phyloP scores from a whole-genome alignment of 2,888 invertebrate genomes.

The Mylabris sibirica region DNA sequence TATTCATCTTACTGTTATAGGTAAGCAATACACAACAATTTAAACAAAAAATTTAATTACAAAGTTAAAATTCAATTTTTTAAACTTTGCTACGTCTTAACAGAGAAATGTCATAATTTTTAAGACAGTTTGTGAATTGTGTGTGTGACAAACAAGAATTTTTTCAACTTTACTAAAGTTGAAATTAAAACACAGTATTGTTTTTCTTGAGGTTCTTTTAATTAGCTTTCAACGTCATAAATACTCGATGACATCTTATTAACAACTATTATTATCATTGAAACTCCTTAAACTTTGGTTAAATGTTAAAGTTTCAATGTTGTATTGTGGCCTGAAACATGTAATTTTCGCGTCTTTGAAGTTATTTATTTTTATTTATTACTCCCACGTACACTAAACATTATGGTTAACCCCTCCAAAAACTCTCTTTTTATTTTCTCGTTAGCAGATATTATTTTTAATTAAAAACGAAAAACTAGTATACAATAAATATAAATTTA shows the following conservation, averaged over 20 bases:
- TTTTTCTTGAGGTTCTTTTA: not conserved
- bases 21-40: conserved; percentile 66
- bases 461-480: not conserved
- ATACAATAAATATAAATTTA: not conserved
- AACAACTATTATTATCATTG: not conserved
- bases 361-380: not conserved
- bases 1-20: conserved; percentile 88
- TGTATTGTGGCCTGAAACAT: not conserved
- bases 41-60: not conserved
- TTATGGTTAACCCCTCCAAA: not conserved
- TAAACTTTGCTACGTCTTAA: too few relatives aligned
- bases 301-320: not conserved
- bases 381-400: not conserved
- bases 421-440: not conserved
- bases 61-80: too few relatives aligned
- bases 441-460: not conserved
- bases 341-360: not conserved
- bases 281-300: not conserved
- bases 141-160: conserved; percentile 48
- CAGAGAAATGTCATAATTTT: too few relatives aligned
- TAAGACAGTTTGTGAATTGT: too few relatives aligned
- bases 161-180: conserved; percentile 18
- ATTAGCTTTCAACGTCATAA: too few relatives aligned
- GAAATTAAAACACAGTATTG: not conserved
- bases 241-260: too few relatives aligned